Evolutionary conservation across 2,888 invertebrate species (phyloP).

Genomic region (Pristionchus fissidentatus): DNA sequence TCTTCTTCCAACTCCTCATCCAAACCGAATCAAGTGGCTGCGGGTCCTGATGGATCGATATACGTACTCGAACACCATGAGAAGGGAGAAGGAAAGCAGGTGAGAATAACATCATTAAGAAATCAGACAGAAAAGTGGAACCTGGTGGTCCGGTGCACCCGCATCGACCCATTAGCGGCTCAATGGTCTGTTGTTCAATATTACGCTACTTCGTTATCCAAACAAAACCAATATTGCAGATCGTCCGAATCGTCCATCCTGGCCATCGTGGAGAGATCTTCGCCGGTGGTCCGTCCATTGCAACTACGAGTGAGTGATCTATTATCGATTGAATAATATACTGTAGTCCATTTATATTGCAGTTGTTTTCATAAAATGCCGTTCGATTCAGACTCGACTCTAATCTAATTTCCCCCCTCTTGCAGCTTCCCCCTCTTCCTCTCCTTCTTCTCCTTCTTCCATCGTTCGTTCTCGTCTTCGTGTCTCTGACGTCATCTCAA

Average conservation of each 20-base stretch:
- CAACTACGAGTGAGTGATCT: background rate
- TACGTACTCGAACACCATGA: slow-evolving; percentile 19
- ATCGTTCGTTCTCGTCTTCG: slow-evolving; percentile 28
- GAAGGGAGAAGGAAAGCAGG: slow-evolving; percentile 40
- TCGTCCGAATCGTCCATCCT: background rate
- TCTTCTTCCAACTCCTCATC: background rate
- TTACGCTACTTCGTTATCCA: background rate
- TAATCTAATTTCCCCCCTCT: no score
- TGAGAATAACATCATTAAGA: background rate
- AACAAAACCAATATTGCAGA: background rate
- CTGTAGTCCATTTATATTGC: no score
- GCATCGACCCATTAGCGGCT: no score
- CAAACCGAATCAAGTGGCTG: slow-evolving; percentile 4
- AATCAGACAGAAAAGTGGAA: background rate
- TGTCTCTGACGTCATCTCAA: slow-evolving; percentile 77
- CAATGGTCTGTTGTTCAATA: background rate
- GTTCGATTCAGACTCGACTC: no score
- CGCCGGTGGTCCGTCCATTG: background rate
- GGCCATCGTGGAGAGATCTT: slow-evolving; percentile 39
- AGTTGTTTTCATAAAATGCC: no score
- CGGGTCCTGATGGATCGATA: slow-evolving; percentile 11
- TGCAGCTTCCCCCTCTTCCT: background rate
- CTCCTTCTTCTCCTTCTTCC: slow-evolving; percentile 10
- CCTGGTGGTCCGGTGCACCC: background rate
- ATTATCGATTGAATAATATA: background rate